phyloP scores from a whole-genome alignment of 2,797 vertebrate species.

The Crax fasciolata region DNA sequence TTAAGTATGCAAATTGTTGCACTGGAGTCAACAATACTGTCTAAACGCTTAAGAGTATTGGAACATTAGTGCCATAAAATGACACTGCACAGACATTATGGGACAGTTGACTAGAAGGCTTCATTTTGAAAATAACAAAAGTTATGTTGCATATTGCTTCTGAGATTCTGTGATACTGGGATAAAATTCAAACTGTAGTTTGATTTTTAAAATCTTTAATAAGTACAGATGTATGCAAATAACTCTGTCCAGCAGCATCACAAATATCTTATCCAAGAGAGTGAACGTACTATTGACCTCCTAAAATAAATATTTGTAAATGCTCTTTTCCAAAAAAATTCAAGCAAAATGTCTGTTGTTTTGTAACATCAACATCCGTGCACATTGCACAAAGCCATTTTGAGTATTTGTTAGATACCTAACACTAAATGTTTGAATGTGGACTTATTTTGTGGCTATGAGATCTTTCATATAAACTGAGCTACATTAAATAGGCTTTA shows the following conservation, averaged over 20 bases:
- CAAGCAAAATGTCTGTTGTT: constrained; percentile 22
- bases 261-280: constrained; percentile 57
- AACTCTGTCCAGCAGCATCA: neutral
- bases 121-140: neutral
- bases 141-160: neutral
- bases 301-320: constrained; percentile 82
- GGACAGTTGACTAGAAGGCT: neutral
- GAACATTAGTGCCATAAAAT: constrained; percentile 24
- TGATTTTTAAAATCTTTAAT: neutral
- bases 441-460: constrained; percentile 51
- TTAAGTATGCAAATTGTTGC: constrained; percentile 46
- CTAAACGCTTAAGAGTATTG: constrained; percentile 7
- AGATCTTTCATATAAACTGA: constrained; percentile 72
- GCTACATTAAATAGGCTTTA: constrained; percentile 29
- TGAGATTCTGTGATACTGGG: neutral
- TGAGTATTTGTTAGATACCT: constrained; percentile 21
- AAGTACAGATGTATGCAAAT: neutral
- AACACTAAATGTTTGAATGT: constrained; percentile 30
- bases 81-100: neutral
- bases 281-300: constrained; percentile 59
- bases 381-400: constrained; percentile 51
- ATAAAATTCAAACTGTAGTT: constrained; percentile 17
- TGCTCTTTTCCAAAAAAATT: constrained; percentile 64
- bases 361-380: constrained; percentile 69
- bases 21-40: constrained; percentile 10